A percentile compares a stretch with the other conserved stretches of the same genome.
These are phyloP conservation scores for Ctenopoma kingsleyae DNA, from an alignment of 2,797 vertebrate species.

Conservation along the genomic window DNA sequence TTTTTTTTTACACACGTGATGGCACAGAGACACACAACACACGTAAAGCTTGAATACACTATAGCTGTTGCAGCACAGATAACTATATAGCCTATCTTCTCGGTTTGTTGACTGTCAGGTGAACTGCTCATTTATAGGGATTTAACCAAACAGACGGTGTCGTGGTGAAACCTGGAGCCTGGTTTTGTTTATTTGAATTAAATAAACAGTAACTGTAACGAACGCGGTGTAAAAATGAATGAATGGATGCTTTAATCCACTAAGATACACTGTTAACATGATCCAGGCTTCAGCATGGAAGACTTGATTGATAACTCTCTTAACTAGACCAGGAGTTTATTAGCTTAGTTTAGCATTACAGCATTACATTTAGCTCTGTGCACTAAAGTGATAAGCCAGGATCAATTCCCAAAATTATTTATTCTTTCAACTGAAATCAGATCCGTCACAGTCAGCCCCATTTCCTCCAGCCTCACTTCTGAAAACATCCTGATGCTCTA, in stretches of 20 bases:
- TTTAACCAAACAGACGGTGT: slow-evolving; percentile 48
- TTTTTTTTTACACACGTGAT: slow-evolving; percentile 53
- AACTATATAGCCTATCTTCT: slow-evolving; percentile 56
- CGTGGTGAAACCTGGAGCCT: slow-evolving; percentile 34
- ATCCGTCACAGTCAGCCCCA: background rate
- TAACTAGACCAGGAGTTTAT: background rate
- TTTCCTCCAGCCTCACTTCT: background rate
- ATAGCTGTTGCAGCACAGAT: slow-evolving; percentile 48
- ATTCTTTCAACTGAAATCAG: too few relatives aligned
- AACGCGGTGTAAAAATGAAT: background rate
- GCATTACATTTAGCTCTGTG: background rate
- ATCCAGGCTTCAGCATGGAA: background rate
- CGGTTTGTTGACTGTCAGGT: slow-evolving; percentile 57
- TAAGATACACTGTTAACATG: background rate
- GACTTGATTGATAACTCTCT: too few relatives aligned
- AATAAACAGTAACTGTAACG: slow-evolving; percentile 37
- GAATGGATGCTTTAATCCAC: slow-evolving; percentile 18
- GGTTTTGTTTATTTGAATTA: slow-evolving; percentile 37
- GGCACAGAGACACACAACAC: slow-evolving; percentile 34
- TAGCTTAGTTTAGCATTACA: too few relatives aligned
- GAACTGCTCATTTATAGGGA: slow-evolving; percentile 54
- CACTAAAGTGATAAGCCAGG: background rate
- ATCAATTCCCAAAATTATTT: background rate
- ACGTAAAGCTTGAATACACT: slow-evolving; percentile 31
- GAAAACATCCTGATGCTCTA: background rate